A percentile compares a stretch with the other conserved stretches of the same genome.
Evolutionary conservation across 1,140 invertebrate species (phyloP).

Genomic region (Cotesia chilonis): DNA sequence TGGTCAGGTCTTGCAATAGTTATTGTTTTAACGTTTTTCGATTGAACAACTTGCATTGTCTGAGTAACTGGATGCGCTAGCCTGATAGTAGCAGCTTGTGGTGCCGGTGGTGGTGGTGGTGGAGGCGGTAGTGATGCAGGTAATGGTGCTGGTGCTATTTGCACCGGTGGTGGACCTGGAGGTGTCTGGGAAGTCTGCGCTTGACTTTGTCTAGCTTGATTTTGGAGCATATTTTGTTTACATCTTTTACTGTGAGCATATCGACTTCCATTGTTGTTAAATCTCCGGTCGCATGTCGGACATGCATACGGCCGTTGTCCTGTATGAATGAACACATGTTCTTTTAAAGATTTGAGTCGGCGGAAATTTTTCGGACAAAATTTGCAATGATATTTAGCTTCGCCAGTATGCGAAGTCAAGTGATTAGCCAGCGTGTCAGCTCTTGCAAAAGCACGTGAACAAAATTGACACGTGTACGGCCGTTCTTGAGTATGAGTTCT

Average conservation of each 20-base stretch:
- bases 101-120: conserved; percentile 17
- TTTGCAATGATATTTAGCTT: conserved; percentile 72
- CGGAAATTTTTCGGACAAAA: conserved; percentile 74
- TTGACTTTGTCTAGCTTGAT: conserved; percentile 41
- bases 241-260: conserved; percentile 64
- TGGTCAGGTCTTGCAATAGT: conserved; percentile 56
- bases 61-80: conserved; percentile 18
- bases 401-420: conserved; percentile 67
- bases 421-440: conserved; percentile 65
- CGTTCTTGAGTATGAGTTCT: conserved; percentile 70
- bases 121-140: neutral
- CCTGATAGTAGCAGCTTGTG: conserved; percentile 20
- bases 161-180: neutral
- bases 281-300: conserved; percentile 61
- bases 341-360: conserved; percentile 67
- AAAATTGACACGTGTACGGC: conserved; percentile 69
- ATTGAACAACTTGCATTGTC: conserved; percentile 52
- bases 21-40: conserved; percentile 61
- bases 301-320: conserved; percentile 68
- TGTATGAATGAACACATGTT: conserved; percentile 72
- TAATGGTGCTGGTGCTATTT: conserved; percentile 22
- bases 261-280: conserved; percentile 64
- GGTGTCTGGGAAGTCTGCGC: neutral
- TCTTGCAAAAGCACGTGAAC: conserved; percentile 63
- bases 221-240: conserved; percentile 58